Percentiles rank a stretch among this genome's conserved stretches.
Evolutionary conservation across 2,113 vertebrate genomes (phyloP).

Genomic region (Peromyscus maniculatus): DNA sequence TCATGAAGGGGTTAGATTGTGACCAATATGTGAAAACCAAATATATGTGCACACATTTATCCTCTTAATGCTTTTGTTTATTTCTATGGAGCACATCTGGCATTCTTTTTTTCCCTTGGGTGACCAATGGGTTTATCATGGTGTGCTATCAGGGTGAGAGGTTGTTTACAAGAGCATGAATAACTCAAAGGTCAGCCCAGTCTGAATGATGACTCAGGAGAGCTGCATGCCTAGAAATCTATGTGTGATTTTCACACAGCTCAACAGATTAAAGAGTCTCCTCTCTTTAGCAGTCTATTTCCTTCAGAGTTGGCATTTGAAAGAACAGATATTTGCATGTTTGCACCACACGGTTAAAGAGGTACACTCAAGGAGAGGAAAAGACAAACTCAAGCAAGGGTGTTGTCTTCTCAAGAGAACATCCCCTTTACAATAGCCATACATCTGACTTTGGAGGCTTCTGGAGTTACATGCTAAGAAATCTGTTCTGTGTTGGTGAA

Average conservation of each 20-base stretch:
- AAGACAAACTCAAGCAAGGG: background rate
- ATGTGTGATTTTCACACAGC: background rate
- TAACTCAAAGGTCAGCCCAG: background rate
- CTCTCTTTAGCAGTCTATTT: background rate
- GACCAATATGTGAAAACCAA: too few relatives aligned
- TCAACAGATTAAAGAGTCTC: background rate
- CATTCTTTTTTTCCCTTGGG: background rate
- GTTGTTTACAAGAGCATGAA: background rate
- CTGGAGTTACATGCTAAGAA: too few relatives aligned
- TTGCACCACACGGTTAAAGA: background rate
- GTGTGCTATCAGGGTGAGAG: background rate
- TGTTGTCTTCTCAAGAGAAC: background rate
- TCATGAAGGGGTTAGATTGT: too few relatives aligned
- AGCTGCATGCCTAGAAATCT: background rate
- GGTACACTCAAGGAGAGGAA: background rate
- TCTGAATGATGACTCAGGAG: background rate
- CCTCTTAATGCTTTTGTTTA: too few relatives aligned
- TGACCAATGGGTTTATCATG: background rate
- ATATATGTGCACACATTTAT: too few relatives aligned
- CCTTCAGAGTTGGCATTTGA: background rate
- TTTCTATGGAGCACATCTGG: too few relatives aligned
- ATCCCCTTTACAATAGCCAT: background rate
- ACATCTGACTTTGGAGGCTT: background rate
- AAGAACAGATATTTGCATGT: background rate
- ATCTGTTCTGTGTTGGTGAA: too few relatives aligned